Base-by-base conservation (phyloP, 2,888 invertebrate species). In the Diarsia brunnea region DNA sequence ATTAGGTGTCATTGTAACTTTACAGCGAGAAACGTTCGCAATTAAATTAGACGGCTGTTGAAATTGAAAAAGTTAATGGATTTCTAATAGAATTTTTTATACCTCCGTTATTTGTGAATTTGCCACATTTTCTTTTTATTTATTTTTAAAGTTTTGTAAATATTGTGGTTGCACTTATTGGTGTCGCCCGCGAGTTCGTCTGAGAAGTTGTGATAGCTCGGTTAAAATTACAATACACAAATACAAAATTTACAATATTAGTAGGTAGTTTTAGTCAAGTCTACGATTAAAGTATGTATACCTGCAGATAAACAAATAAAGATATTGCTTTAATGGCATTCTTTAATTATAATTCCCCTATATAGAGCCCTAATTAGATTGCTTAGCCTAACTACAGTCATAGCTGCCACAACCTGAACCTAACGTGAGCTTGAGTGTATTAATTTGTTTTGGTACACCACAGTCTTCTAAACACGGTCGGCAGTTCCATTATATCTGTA, bases 31-130 rank as follows among this genome's bases (percentile, higher is more conserved):
- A 88, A 79, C 79, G 88, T 73, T 76, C 72, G 88, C 89, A 90
- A 91, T 92, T 90, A 89, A 92, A 91, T 90, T 87, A 89, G 84
- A 87, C 87, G 88, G 84, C 87, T 84, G 86, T 83, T 86, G 88
- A 86, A 91, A 92, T 90, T 88, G 90, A 89, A 92, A 92, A 92
- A 90, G 86, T 91, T 91, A 91, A 92, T 91, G 91, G 91, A 90
- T 89, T 91, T 87, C 87, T 91, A 88, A 90, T 89, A 89, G 87
- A 89, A 79, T 82, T 89, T 87, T 86, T 81, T 84, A 81, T 86
- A 82, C 75, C 64, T 64, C 70, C 71, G 47, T 79, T 78, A 80
- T 78, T 69, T 67, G 65, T 68, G 72, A 74, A 82, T 72, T 73
- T 78, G 51, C 75, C 70, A 65, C 61, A 55, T 82, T 78, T 70